Conservation (phyloP, 2,113 vertebrate species). For the Buteo buteo region DNA sequence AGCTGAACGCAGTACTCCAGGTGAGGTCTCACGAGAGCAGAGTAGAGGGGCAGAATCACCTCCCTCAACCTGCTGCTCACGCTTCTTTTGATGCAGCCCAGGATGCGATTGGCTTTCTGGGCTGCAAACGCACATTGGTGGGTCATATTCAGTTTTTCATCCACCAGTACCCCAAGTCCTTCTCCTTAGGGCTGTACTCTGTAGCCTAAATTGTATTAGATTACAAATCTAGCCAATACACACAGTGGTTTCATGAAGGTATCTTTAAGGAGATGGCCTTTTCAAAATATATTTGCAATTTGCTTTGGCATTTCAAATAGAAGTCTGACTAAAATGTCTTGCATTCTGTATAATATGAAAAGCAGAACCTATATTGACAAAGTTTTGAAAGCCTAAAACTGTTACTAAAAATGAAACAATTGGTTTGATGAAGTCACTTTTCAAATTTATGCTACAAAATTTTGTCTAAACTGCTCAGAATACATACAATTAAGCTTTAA, state of each 20-base stretch:
- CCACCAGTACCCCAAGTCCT: too few relatives aligned
- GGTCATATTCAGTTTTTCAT: not conserved
- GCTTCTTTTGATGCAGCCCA: not conserved
- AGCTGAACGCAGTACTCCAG: too few relatives aligned
- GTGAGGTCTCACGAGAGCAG: too few relatives aligned
- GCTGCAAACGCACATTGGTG: rapidly evolving
- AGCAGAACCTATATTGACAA: not conserved
- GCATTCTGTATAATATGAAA: not conserved
- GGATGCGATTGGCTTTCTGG: not conserved
- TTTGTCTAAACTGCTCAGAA: not conserved
- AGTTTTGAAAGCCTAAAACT: not conserved
- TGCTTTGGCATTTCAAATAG: not conserved
- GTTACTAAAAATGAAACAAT: not conserved
- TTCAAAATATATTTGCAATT: not conserved
- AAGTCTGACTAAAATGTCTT: not conserved
- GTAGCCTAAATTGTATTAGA: not conserved
- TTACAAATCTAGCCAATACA: not conserved
- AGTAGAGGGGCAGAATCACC: too few relatives aligned
- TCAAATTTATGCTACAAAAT: not conserved
- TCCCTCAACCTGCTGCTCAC: too few relatives aligned
- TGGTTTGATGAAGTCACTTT: not conserved
- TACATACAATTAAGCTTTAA: not conserved
- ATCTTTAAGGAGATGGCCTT: not conserved
- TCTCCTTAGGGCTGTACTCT: not conserved
- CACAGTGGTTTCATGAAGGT: not conserved